Conservation (phyloP, 2,888 invertebrate species). For the Drosophila neonasuta region DNA sequence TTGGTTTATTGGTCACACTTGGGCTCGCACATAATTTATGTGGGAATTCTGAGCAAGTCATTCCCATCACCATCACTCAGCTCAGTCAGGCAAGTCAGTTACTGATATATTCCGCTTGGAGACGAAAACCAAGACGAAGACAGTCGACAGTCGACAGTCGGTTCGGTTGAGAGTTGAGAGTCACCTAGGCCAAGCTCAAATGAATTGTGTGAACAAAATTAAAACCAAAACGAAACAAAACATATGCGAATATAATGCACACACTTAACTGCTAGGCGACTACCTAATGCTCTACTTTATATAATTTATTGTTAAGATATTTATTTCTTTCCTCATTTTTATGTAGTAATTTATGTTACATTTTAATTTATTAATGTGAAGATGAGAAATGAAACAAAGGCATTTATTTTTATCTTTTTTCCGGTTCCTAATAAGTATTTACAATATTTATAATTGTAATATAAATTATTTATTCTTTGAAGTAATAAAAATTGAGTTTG, state of each 20-base stretch:
- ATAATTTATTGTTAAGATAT: neutral
- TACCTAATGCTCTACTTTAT: neutral
- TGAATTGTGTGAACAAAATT: constrained; percentile 75
- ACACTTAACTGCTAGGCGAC: neutral
- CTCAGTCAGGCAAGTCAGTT: constrained; percentile 52
- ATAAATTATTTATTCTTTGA: too few species aligned
- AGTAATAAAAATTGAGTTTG: too few species aligned
- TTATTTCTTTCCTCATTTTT: neutral
- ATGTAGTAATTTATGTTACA: too few species aligned
- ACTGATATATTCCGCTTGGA: constrained; percentile 25
- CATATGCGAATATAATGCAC: constrained; percentile 39
- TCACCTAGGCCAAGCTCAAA: constrained; percentile 65
- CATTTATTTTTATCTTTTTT: too few species aligned
- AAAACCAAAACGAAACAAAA: constrained; percentile 64
- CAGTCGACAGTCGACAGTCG: neutral
- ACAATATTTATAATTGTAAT: too few species aligned
- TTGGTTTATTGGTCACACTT: constrained; percentile 81
- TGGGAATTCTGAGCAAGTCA: constrained; percentile 74
- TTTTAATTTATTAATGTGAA: too few species aligned
- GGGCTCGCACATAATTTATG: constrained; percentile 80
- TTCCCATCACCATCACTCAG: constrained; percentile 70
- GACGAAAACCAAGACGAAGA: constrained; percentile 3
- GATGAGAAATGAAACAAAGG: too few species aligned
- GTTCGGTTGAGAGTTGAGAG: constrained; percentile 16
- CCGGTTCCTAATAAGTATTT: too few species aligned